Evolutionary conservation across 2,888 invertebrate species (phyloP).

Genomic region (Melangyna quadrimaculata): DNA sequence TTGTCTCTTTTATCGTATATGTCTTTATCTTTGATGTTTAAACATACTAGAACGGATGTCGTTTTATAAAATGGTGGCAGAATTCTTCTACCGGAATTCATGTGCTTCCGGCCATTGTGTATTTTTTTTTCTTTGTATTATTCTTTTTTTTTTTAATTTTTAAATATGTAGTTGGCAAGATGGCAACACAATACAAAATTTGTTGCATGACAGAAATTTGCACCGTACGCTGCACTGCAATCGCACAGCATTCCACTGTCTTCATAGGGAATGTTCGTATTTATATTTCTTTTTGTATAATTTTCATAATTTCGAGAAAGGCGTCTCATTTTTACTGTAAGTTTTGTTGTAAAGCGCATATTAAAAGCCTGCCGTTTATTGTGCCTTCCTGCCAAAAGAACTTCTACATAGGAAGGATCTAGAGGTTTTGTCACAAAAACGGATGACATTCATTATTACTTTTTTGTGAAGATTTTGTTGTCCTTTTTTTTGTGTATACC

Average conservation of each 20-base stretch:
- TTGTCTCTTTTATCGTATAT: neutral
- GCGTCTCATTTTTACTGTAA: constrained; percentile 50
- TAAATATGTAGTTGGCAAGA: neutral
- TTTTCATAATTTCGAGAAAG: constrained; percentile 28
- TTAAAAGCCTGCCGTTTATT: constrained; percentile 25
- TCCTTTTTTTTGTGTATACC: neutral
- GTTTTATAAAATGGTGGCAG: constrained; percentile 40
- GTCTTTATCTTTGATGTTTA: constrained; percentile 62
- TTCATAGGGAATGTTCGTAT: constrained; percentile 17
- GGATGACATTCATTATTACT: constrained; percentile 43
- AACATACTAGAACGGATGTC: constrained; percentile 65
- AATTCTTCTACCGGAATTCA: constrained; percentile 22
- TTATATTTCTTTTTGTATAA: neutral
- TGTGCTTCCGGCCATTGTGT: constrained; percentile 47
- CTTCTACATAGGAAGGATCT: neutral
- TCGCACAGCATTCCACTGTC: neutral
- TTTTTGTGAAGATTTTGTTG: constrained; percentile 1
- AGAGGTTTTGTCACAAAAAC: constrained; percentile 13
- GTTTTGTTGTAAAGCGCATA: constrained; percentile 30
- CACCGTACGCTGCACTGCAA: neutral
- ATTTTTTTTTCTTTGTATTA: neutral
- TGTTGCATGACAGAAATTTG: constrained; percentile 27
- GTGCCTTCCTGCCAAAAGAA: constrained; percentile 28
- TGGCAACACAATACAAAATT: constrained; percentile 23
- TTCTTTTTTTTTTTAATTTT: neutral